Evolutionary conservation across 2,888 invertebrate genomes (phyloP), one percentile per base, ranked within the genome.

Genomic region (Sycophila texana): DNA sequence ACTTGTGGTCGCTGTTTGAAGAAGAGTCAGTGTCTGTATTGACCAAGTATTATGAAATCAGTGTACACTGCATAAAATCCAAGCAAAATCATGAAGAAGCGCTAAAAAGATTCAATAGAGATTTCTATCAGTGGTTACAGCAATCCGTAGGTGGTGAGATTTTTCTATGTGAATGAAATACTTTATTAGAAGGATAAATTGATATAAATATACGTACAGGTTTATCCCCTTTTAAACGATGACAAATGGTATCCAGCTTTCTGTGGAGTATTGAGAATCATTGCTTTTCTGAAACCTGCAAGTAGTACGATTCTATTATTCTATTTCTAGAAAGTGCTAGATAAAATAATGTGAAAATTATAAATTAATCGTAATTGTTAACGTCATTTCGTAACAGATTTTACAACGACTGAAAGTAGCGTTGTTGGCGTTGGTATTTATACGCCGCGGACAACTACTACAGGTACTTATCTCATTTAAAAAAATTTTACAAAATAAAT

Each of bases 161-260:
- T 72, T 82, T 79, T 55, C 74, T 73, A 81, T 74, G 57, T 70
- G 75, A 61, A 75, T 71, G 79, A 60, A 49, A 10, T 73, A n/a
- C 20, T 72, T 73, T 26, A 26, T 49, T 14, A 72, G 49, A 30
- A 47, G 55, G 47, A 18, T 77, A 67, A 74, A 71, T 20, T 71
- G 26, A 79, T 71, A n/a, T 77, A 65, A 84, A 79, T 76, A 20
- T 49, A 87, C 57, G n/a, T 79, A 67, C 77, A 89, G 90, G 90
- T 93, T 2, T 83, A 91, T 12, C 92, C 92, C 0, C 93, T 92
- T 85, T 90, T 94, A 20, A 91, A 91, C 68, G 94, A 94, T 83
- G 93, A 94, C 10, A 91, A 92, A 78, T 91, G 94, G 83, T 94
- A 94, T 84, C 90, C 93, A 4, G 93, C 91, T 4, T 91, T 93